Base-by-base conservation (phyloP, 2,797 vertebrate species). In the Amniataba percoides region DNA sequence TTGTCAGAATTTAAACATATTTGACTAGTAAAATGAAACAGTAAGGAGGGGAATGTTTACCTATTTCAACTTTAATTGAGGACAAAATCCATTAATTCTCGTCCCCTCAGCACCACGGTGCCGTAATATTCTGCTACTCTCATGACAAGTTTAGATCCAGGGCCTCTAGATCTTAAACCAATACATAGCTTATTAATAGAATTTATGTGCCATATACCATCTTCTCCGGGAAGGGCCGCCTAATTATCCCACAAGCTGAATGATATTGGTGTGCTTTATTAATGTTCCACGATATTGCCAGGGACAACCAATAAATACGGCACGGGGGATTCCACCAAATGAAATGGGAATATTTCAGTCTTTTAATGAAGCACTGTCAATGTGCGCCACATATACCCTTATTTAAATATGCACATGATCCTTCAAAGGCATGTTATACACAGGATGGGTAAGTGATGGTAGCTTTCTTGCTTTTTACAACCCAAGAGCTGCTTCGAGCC, bases 101-200 rank as follows among this genome's bases (percentile, higher is more conserved):
- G 25, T 89, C 86, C 82, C 87, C 42, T 59, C 69, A 84, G 89
- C 90, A 88, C 78, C 66, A 71, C 79, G 59, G 74, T 72, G 75
- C 78, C 69, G 72, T 88, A 84, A 85, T 75, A 52, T 83, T 88
- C 77, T 78, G 76, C 86, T 89, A 70, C 77, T 86, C 84, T 90
- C 81, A 76, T 90, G 85, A 88, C 88, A 91, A 79, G 88, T 91
- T 92, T 88, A 91, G 81, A 89, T 78, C 76, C 42, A 48, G 74
- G 77, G 77, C 78, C 80, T 79, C 79, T 79, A 84, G 80, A 92
- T 91, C 85, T 93, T 92, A 90, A 92, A 93, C 89, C 88, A 92
- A 93, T 92, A 91, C 84, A 89, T 81, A 86, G 89, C 94, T 92
- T 93, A 94, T 95, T 94, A 94, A 93, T 93, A 91, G 76, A 95